Percentiles rank a stretch among this genome's conserved stretches.
Conservation (phyloP, 2,888 invertebrate species). For the Lymantria monacha region DNA sequence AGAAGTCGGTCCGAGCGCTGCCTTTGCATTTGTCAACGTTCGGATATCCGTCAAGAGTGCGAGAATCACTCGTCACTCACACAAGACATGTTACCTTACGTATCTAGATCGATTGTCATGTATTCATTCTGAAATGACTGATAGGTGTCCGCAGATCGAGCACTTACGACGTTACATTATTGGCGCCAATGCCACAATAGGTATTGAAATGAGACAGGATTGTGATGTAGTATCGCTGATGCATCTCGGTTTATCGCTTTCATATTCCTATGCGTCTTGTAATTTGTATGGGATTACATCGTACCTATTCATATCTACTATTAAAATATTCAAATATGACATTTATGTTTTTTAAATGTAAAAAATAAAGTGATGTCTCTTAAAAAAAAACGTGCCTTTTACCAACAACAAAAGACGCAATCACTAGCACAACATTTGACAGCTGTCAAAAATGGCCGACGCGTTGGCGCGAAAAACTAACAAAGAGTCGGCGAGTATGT, state of each 20-base stretch:
- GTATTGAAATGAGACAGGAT: constrained; percentile 66
- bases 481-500: constrained; percentile 56
- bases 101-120: constrained; percentile 67
- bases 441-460: constrained; percentile 75
- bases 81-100: constrained; percentile 61
- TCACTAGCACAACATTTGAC: constrained; percentile 64
- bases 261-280: constrained; percentile 59
- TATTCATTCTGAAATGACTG: constrained; percentile 69
- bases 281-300: constrained; percentile 73
- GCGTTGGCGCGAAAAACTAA: constrained; percentile 73
- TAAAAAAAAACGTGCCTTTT: too few relatives aligned
- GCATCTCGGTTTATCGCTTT: constrained; percentile 72
- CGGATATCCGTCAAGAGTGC: constrained; percentile 52
- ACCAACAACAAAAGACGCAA: constrained; percentile 60
- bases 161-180: constrained; percentile 57
- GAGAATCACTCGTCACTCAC: constrained; percentile 65
- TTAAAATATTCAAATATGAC: constrained; percentile 40
- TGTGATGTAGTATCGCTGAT: constrained; percentile 66
- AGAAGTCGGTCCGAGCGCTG: constrained; percentile 36
- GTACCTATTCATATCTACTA: constrained; percentile 59
- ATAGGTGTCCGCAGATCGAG: constrained; percentile 56
- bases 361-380: constrained; percentile 21
- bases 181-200: constrained; percentile 58
- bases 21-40: constrained; percentile 60
- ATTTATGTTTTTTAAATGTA: constrained; percentile 24